A percentile compares a stretch with the other conserved stretches of the same genome.
Evolutionary conservation across 2,797 vertebrate genomes (phyloP).

Genomic region (Strix occidentalis): DNA sequence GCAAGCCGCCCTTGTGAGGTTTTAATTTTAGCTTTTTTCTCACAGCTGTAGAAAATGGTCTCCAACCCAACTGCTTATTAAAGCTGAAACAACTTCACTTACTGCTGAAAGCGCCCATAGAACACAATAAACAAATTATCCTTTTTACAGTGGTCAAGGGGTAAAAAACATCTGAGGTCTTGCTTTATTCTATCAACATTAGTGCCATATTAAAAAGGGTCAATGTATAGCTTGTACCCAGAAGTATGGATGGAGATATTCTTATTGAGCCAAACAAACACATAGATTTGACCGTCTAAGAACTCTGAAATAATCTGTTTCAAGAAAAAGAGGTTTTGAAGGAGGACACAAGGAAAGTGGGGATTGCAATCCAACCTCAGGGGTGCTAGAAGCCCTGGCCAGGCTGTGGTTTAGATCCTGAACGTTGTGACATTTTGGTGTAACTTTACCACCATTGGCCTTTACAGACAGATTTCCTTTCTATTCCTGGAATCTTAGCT

Average conservation of each 20-base stretch:
- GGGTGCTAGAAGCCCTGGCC: not conserved
- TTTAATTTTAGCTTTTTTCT: slow-evolving; percentile 27
- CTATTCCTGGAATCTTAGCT: not conserved
- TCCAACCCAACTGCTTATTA: not conserved
- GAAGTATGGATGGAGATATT: not conserved
- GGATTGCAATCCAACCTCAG: not conserved
- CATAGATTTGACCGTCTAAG: not conserved
- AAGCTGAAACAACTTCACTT: not conserved
- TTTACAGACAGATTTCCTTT: not conserved
- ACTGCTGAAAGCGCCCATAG: not conserved
- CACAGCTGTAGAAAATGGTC: not conserved
- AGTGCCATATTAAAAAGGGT: not conserved
- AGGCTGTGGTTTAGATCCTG: not conserved
- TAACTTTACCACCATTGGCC: not conserved
- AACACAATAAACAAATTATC: not conserved
- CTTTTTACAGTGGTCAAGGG: not conserved
- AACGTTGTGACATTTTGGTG: not conserved
- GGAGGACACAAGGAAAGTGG: not conserved
- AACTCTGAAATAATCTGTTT: not conserved
- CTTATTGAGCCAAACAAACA: not conserved
- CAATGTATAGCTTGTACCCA: not conserved
- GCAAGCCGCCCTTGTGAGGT: not conserved
- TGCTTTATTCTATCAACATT: not conserved
- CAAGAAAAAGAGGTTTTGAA: not conserved
- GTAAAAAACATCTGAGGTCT: not conserved